phyloP scores from a whole-genome alignment of 1,140 invertebrate genomes.

The Aphelinus certus region DNA sequence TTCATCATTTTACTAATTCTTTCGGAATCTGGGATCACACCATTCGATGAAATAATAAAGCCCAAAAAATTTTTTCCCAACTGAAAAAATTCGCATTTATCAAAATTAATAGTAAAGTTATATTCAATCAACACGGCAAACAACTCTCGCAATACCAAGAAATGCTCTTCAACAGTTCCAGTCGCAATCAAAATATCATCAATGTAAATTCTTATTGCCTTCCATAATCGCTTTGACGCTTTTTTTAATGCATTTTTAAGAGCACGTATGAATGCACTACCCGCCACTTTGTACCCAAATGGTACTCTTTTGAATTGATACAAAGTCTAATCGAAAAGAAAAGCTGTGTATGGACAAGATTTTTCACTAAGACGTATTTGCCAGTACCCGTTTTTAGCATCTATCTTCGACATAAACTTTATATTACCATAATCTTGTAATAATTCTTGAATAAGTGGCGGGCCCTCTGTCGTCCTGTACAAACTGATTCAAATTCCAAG shows the following conservation, averaged over 20 bases:
- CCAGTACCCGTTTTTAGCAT: slow-evolving; percentile 52
- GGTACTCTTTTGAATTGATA: slow-evolving; percentile 51
- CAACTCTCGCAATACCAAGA: background rate
- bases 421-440: slow-evolving; percentile 15
- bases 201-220: slow-evolving; percentile 10
- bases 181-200: slow-evolving; percentile 20
- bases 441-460: background rate
- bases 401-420: slow-evolving; percentile 40
- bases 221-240: background rate
- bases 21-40: background rate
- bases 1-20: background rate
- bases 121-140: slow-evolving; percentile 4
- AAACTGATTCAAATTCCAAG: background rate
- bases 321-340: slow-evolving; percentile 46
- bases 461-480: background rate
- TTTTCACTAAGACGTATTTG: slow-evolving; percentile 47
- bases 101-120: slow-evolving; percentile 22
- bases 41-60: background rate
- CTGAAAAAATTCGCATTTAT: slow-evolving; percentile 11
- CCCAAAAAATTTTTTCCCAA: background rate
- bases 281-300: slow-evolving; percentile 51
- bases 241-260: slow-evolving; percentile 8
- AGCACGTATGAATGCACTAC: slow-evolving; percentile 48
- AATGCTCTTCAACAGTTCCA: slow-evolving; percentile 6
- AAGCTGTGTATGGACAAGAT: slow-evolving; percentile 49